A percentile compares a stretch with the other conserved stretches of the same genome.
phyloP scores from a whole-genome alignment of 2,113 vertebrate genomes.

The Myiozetetes cayanensis region DNA sequence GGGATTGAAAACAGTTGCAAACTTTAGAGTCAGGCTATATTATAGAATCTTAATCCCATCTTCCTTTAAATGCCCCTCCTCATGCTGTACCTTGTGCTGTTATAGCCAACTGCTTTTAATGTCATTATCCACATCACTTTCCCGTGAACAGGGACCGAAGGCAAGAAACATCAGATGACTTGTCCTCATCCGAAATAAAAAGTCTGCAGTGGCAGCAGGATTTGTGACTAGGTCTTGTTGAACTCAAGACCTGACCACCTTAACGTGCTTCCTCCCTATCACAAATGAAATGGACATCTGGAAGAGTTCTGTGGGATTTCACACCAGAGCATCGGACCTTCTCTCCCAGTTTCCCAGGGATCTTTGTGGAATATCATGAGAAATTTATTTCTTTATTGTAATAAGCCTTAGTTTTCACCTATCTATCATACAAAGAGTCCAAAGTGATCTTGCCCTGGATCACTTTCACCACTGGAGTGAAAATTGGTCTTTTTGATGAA shows the following conservation, averaged over 20 bases:
- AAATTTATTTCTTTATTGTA: neutral
- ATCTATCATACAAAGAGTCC: neutral
- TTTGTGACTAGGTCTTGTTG: neutral
- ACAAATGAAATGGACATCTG: neutral
- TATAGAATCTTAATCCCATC: neutral
- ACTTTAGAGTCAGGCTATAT: neutral
- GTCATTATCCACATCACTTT: neutral
- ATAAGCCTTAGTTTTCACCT: neutral
- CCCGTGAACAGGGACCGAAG: neutral
- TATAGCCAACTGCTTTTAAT: neutral
- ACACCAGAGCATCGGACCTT: neutral
- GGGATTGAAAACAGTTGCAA: conserved; percentile 1
- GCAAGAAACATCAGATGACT: neutral
- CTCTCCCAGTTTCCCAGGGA: neutral
- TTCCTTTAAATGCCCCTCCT: neutral
- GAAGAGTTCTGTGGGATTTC: neutral
- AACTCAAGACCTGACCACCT: neutral
- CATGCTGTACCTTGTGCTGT: neutral
- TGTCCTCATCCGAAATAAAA: neutral
- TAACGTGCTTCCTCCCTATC: neutral
- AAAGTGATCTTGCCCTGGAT: neutral
- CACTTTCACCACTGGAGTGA: neutral
- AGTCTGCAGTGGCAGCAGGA: neutral
- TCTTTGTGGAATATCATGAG: neutral
- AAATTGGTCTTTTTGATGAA: neutral